Conservation (phyloP, 2,797 vertebrate species). For the Leptoclinus maculatus region DNA sequence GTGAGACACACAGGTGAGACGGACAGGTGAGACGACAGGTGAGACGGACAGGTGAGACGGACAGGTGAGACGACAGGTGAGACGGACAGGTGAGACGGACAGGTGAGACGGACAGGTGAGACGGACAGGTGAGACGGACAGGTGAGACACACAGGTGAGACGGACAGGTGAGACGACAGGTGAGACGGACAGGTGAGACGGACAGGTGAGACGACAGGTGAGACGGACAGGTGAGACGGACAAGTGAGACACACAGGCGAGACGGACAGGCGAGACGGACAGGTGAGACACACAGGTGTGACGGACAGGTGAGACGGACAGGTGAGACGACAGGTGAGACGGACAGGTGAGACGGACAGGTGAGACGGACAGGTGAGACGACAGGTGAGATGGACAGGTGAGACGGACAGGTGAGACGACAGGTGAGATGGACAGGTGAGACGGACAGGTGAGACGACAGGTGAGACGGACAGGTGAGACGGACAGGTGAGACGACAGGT, state of each 20-base stretch:
- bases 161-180: background rate
- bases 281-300: background rate
- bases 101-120: background rate
- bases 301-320: background rate
- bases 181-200: background rate
- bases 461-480: background rate
- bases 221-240: background rate
- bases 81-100: background rate
- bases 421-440: background rate
- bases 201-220: background rate
- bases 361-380: background rate
- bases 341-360: background rate
- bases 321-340: background rate
- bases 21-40: background rate
- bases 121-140: background rate
- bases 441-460: background rate
- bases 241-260: background rate
- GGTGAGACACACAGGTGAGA: background rate
- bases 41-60: background rate
- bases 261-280: background rate
- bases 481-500: background rate
- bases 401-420: background rate
- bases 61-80: background rate
- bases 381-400: background rate
- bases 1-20: background rate